Evolutionary conservation across 2,888 invertebrate species (phyloP).

Genomic region (Pseudococcus longispinus): DNA sequence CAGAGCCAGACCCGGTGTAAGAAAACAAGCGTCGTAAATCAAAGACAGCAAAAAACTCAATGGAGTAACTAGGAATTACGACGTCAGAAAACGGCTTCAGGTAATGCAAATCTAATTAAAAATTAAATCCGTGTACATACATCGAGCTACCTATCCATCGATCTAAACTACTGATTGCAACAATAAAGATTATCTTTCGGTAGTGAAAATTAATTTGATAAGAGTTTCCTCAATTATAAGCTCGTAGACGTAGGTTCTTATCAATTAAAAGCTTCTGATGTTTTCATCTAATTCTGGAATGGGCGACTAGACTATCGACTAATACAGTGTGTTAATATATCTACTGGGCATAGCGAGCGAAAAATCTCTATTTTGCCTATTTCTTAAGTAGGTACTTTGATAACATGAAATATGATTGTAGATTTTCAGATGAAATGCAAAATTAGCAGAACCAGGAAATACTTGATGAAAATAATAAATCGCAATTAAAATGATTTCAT

Average conservation of each 20-base stretch:
- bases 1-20: background rate
- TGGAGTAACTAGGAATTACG: background rate
- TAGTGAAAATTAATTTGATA: background rate
- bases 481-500: too few relatives aligned
- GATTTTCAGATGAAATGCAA: too few relatives aligned
- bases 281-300: too few relatives aligned
- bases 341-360: too few relatives aligned
- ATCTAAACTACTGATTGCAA: background rate
- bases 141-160: background rate
- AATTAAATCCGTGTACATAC: background rate
- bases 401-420: too few relatives aligned
- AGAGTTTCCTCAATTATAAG: background rate
- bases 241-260: background rate
- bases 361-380: too few relatives aligned
- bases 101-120: conserved; percentile 33
- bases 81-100: background rate
- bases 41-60: background rate
- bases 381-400: too few relatives aligned
- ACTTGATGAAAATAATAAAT: too few relatives aligned
- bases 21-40: conserved; percentile 8
- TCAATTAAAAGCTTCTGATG: too few relatives aligned
- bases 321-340: too few relatives aligned
- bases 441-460: too few relatives aligned
- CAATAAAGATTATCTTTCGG: background rate
- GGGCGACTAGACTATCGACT: too few relatives aligned